Conservation (phyloP, 2,888 invertebrate species). For the Oscheius sp. region DNA sequence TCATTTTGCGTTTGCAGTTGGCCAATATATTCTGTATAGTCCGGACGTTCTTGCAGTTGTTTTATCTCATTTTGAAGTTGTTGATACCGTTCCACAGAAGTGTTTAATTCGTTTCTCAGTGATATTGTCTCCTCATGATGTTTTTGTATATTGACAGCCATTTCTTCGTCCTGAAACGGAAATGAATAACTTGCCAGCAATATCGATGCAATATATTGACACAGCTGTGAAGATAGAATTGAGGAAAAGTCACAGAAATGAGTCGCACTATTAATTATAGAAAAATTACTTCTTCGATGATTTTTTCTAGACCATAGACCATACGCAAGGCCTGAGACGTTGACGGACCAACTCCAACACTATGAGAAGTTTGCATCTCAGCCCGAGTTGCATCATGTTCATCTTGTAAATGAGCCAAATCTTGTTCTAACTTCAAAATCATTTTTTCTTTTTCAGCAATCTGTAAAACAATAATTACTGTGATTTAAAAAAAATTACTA, state of each 20-base stretch:
- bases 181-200: neutral
- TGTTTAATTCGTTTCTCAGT: neutral
- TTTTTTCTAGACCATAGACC: too few relatives aligned
- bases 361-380: too few relatives aligned
- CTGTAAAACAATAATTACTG: neutral
- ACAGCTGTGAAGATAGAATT: too few relatives aligned
- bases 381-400: conserved; percentile 19
- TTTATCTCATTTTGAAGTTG: neutral
- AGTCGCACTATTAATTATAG: too few relatives aligned
- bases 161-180: neutral
- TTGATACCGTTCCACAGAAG: neutral
- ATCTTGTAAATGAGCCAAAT: conserved; percentile 26
- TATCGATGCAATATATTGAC: too few relatives aligned
- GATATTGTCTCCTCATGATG: neutral
- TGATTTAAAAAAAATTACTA: neutral
- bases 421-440: conserved; percentile 34
- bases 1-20: conserved; percentile 6
- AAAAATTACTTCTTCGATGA: too few relatives aligned
- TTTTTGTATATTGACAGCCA: neutral
- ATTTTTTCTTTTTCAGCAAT: conserved; percentile 10
- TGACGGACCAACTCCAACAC: too few relatives aligned
- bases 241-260: too few relatives aligned
- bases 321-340: too few relatives aligned
- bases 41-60: neutral
- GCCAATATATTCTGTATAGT: neutral